Evolutionary conservation across 1,140 invertebrate species (phyloP).

Genomic region (Brachionus asplanchnoidis): DNA sequence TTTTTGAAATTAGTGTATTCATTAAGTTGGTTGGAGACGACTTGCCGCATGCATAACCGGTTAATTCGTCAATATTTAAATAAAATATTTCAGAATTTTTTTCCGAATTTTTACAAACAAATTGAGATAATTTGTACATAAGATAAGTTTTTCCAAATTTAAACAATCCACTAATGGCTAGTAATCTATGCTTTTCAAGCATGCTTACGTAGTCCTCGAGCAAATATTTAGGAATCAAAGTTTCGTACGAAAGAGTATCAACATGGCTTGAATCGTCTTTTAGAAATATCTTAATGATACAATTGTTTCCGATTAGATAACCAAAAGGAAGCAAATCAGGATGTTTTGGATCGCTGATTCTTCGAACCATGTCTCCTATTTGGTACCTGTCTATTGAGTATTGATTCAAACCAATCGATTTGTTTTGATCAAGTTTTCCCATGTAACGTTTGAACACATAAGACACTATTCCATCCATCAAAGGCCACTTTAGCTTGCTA

Average conservation of each 20-base stretch:
- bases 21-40: not conserved
- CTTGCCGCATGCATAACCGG: not conserved
- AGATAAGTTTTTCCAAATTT: conserved; percentile 95
- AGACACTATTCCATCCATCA: conserved; percentile 17
- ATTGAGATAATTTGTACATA: conserved; percentile 87
- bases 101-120: conserved; percentile 59
- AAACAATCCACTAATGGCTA: conserved; percentile 90
- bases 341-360: conserved; percentile 54
- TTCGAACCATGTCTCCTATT: conserved; percentile 3
- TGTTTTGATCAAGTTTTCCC: not conserved
- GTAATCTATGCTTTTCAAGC: conserved; percentile 79
- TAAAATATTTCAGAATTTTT: conserved; percentile 33
- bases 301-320: conserved; percentile 77
- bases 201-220: conserved; percentile 83
- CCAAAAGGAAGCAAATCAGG: conserved; percentile 86
- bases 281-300: conserved; percentile 61
- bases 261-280: conserved; percentile 71
- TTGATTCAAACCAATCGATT: conserved; percentile 6
- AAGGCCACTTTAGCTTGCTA: conserved; percentile 28
- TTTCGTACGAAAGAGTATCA: conserved; percentile 88
- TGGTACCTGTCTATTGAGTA: conserved; percentile 24
- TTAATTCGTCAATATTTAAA: conserved; percentile 27
- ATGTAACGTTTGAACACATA: conserved; percentile 21
- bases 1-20: not conserved
- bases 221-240: conserved; percentile 89